Conservation (phyloP, 2,888 invertebrate genomes). For the Dilophus febrilis region DNA sequence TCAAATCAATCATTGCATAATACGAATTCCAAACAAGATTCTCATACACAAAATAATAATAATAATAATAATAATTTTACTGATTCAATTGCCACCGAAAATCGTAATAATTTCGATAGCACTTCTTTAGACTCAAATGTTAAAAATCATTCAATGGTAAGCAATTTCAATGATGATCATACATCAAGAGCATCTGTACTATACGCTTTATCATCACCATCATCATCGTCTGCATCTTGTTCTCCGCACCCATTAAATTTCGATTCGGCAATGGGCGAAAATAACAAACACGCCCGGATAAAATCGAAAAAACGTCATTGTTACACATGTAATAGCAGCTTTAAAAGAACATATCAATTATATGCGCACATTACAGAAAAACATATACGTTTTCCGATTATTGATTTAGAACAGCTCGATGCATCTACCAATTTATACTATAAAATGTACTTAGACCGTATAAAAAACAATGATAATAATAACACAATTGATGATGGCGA, state of each 20-base stretch:
- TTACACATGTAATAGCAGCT: constrained; percentile 13
- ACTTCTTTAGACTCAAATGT: too few relatives aligned
- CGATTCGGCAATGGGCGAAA: too few relatives aligned
- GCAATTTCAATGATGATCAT: too few relatives aligned
- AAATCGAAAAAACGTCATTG: constrained; percentile 14
- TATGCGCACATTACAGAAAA: constrained; percentile 10
- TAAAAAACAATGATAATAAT: not conserved
- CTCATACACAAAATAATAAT: too few relatives aligned
- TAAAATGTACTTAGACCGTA: constrained; percentile 4
- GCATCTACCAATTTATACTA: constrained; percentile 11
- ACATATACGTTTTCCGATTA: constrained; percentile 13
- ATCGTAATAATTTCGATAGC: too few relatives aligned
- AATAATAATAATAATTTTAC: not conserved
- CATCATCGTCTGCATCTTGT: constrained; percentile 13
- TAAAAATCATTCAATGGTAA: too few relatives aligned
- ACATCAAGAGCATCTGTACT: too few relatives aligned
- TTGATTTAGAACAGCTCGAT: constrained; percentile 11
- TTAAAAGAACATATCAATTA: constrained; percentile 13
- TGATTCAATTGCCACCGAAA: not conserved
- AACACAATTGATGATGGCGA: too few relatives aligned
- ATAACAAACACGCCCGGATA: constrained; percentile 9
- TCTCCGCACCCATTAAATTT: constrained; percentile 9
- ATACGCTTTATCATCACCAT: constrained; percentile 6
- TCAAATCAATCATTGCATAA: too few relatives aligned
- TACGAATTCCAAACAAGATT: too few relatives aligned